phyloP scores from a whole-genome alignment of 1,140 invertebrate species.

The Chlorops oryzae region DNA sequence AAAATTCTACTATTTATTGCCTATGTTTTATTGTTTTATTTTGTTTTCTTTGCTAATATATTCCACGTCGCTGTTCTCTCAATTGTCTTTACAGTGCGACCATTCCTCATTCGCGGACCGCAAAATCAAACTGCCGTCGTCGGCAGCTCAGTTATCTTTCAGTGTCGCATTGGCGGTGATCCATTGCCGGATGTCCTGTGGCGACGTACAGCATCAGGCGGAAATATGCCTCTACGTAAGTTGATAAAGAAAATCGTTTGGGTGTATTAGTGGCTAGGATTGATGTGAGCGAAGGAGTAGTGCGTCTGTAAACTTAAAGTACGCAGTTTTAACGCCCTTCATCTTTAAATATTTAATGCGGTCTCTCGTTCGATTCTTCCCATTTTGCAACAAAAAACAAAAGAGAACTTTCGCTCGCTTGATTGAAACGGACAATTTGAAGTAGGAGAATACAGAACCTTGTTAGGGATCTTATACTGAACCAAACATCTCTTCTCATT shows the following conservation, averaged over 20 bases:
- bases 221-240: constrained; percentile 63
- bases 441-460: too few species aligned
- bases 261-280: too few species aligned
- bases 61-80: constrained; percentile 4
- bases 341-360: too few species aligned
- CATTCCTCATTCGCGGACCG: constrained; percentile 71
- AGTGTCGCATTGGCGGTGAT: constrained; percentile 71
- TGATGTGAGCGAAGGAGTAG: too few species aligned
- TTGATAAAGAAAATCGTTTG: constrained; percentile 16
- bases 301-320: too few species aligned
- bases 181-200: constrained; percentile 70
- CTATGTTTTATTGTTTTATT: not conserved
- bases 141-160: constrained; percentile 69
- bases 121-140: constrained; percentile 66
- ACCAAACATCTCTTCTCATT: too few species aligned
- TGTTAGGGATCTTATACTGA: too few species aligned
- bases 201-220: constrained; percentile 61
- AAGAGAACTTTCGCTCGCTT: too few species aligned
- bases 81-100: constrained; percentile 59
- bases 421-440: too few species aligned
- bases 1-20: constrained; percentile 2
- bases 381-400: too few species aligned
- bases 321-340: too few species aligned
- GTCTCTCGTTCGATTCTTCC: too few species aligned
- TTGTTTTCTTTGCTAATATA: not conserved